Percentiles rank a stretch among this genome's conserved stretches.
Evolutionary conservation across 2,888 invertebrate species (phyloP).

Genomic region (Eretmocerus hayati): DNA sequence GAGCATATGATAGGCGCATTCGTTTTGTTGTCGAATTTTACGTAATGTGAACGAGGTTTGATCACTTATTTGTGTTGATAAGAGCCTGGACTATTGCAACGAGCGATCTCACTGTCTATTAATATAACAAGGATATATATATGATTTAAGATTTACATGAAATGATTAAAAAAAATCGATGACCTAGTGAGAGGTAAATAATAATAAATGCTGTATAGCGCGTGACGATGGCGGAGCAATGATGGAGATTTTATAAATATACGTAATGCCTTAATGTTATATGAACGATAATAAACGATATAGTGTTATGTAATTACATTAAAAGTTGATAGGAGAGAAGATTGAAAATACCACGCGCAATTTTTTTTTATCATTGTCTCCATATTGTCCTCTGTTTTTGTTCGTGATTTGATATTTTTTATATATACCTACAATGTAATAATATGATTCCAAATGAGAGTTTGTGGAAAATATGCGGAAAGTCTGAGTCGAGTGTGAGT

Average conservation of each 20-base stretch:
- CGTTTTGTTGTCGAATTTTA: too few relatives aligned
- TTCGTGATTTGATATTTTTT: constrained; percentile 41
- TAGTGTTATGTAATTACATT: constrained; percentile 40
- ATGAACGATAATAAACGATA: constrained; percentile 42
- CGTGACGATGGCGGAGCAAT: constrained; percentile 33
- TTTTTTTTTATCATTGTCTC: constrained; percentile 35
- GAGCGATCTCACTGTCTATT: constrained; percentile 47
- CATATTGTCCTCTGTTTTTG: constrained; percentile 34
- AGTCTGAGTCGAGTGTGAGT: constrained; percentile 6
- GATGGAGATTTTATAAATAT: constrained; percentile 42
- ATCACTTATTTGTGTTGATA: constrained; percentile 25
- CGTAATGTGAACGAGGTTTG: too few relatives aligned
- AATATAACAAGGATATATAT: too few relatives aligned
- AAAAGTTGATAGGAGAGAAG: constrained; percentile 21
- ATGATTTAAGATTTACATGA: constrained; percentile 27
- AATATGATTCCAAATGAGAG: constrained; percentile 31
- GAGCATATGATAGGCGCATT: too few relatives aligned
- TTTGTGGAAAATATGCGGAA: background rate
- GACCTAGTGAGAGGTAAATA: constrained; percentile 41
- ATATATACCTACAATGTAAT: too few relatives aligned
- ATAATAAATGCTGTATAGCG: constrained; percentile 38
- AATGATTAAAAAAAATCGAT: constrained; percentile 25
- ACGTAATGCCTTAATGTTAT: constrained; percentile 48
- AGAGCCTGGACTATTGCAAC: constrained; percentile 46
- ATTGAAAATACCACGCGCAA: constrained; percentile 21